Conservation (phyloP, 1,140 invertebrate genomes). For the Thrips palmi region DNA sequence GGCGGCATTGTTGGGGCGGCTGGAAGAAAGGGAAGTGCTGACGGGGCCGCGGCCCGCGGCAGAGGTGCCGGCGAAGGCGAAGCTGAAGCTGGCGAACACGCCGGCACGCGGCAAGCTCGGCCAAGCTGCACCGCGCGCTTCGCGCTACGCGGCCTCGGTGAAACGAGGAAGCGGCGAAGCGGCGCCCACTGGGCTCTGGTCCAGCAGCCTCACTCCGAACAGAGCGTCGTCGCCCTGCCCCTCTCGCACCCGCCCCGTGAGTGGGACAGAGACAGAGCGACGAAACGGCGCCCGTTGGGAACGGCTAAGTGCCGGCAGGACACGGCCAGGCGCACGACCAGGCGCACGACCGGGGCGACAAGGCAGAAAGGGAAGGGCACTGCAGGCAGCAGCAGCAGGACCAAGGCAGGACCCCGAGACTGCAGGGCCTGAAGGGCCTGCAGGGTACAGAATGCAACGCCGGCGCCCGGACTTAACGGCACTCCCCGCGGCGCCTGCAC, state of each 20-base stretch:
- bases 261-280: no score
- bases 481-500: background rate
- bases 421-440: background rate
- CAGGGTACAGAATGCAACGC: background rate
- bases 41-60: background rate
- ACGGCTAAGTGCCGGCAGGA: no score
- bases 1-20: background rate
- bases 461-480: background rate
- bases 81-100: background rate
- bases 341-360: no score
- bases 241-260: background rate
- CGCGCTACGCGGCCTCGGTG: background rate
- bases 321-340: no score
- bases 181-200: background rate
- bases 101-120: background rate
- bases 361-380: no score
- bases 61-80: background rate
- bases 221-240: background rate
- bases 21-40: background rate
- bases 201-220: background rate
- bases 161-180: background rate
- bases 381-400: background rate
- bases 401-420: background rate
- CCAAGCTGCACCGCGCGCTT: background rate
- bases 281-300: no score